These are phyloP conservation scores for Engraulis encrasicolus DNA, from an alignment of 2,113 vertebrate genomes.

Conservation along the genomic window DNA sequence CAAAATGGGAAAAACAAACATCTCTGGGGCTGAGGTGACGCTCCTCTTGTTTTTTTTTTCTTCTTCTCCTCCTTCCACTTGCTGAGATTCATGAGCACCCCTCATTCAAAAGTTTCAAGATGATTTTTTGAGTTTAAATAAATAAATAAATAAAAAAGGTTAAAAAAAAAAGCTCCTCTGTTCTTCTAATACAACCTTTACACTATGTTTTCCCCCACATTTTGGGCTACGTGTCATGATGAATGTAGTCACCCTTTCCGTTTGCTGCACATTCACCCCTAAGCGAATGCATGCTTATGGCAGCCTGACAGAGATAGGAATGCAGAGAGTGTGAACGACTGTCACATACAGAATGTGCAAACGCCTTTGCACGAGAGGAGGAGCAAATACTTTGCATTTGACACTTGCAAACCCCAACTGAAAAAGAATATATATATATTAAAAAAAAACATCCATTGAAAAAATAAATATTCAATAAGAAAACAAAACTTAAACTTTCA, in stretches of 20 bases:
- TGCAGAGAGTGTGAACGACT: neutral
- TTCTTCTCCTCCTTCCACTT: slow-evolving; percentile 56
- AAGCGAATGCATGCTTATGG: neutral
- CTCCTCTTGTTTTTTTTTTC: slow-evolving; percentile 60
- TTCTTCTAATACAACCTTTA: neutral
- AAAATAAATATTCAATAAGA: neutral
- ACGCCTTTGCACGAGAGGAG: too few relatives aligned
- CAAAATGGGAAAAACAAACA: slow-evolving; percentile 76
- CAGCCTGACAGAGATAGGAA: too few relatives aligned
- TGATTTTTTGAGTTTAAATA: too few relatives aligned
- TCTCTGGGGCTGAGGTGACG: slow-evolving; percentile 59
- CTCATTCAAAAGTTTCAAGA: neutral
- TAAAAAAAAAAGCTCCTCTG: neutral
- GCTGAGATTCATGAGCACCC: slow-evolving; percentile 27
- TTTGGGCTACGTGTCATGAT: neutral
- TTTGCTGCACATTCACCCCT: neutral
- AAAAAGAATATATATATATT: too few relatives aligned
- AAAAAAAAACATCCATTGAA: neutral
- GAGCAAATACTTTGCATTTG: neutral
- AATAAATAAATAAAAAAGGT: too few relatives aligned
- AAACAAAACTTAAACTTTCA: neutral
- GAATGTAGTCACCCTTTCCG: neutral
- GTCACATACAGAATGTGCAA: neutral
- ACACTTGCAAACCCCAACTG: neutral
- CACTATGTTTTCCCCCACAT: slow-evolving; percentile 12